Evolutionary conservation across 2,113 vertebrate genomes (phyloP), one percentile per base, ranked within the genome.

Genomic region (Neodontobutis hainanensis): DNA sequence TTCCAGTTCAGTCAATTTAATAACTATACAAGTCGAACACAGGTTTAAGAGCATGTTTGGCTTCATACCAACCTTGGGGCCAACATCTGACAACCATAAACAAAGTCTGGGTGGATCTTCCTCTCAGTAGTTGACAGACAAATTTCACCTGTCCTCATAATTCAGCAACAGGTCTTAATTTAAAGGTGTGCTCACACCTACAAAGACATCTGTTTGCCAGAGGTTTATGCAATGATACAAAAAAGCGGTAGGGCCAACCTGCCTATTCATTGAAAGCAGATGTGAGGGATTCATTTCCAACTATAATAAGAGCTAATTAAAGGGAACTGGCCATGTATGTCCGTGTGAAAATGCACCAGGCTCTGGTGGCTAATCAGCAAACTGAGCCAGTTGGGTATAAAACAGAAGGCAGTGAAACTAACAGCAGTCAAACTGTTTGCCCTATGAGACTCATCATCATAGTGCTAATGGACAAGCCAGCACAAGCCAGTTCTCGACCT

Each of bases 241-340:
- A 73, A 85, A 90, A 78, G 85, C 76, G 71, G 83, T 68, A 75
- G 69, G 76, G 60, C 70, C 59, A 69, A 86, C 79, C 82, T 86
- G 79, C 81, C 87, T 74, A 89, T 91, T 92, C 85, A 92, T 85
- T 87, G 83, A 75, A 85, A 92, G 87, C 91, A 93, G 92, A 92
- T 92, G 92, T 90, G 75, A 87, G 46, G 60, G 57, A 77, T 87
- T 75, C 73, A 86, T 82, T 91, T 90, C 90, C 91, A 81, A 75
- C 89, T 79, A 79, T 88, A 90, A 91, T 90, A 88, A 83, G 35
- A 73, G 67, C 59, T 91, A 89, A 93, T 92, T 92, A 93, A 65
- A 91, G 89, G 65, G 61, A 47, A 63, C 61, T 58, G 78, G 73
- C 47, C 45, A 75, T 11, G 58, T 12, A 75, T 42, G 80, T 74